Evolutionary conservation across 2,888 invertebrate species (phyloP).

Genomic region (Andrena dorsata): DNA sequence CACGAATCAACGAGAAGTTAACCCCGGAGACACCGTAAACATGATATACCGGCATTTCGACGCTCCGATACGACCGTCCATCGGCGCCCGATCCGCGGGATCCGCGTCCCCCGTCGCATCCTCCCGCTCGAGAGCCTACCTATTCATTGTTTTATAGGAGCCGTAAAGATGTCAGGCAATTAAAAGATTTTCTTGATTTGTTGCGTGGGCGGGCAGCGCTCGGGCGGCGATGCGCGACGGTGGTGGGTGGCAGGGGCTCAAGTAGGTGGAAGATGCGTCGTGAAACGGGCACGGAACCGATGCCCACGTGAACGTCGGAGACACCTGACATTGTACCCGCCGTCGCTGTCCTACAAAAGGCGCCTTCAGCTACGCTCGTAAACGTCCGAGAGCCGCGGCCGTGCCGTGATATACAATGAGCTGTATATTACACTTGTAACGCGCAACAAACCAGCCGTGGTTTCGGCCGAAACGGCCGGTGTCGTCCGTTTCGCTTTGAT

Average conservation of each 20-base stretch:
- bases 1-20: conserved; percentile 51
- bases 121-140: conserved; percentile 66
- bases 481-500: conserved; percentile 58
- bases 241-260: conserved; percentile 44
- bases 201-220: conserved; percentile 74
- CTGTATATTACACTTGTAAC: conserved; percentile 79
- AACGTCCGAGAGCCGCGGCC: conserved; percentile 72
- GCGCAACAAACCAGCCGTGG: conserved; percentile 49
- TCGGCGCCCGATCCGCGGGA: conserved; percentile 42
- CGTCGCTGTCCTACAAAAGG: conserved; percentile 71
- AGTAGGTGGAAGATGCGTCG: conserved; percentile 62
- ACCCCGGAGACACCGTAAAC: conserved; percentile 73
- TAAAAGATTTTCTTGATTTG: conserved; percentile 79
- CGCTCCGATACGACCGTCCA: conserved; percentile 46
- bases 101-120: conserved; percentile 30
- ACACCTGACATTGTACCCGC: conserved; percentile 73
- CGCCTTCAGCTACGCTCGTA: conserved; percentile 74
- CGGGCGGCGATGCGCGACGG: conserved; percentile 1
- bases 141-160: conserved; percentile 83
- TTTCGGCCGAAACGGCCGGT: conserved; percentile 55
- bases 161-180: conserved; percentile 80
- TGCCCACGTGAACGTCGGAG: conserved; percentile 57
- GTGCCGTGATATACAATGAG: conserved; percentile 78
- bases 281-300: conserved; percentile 36
- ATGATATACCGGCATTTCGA: conserved; percentile 72